Evolutionary conservation across 2,888 invertebrate species (phyloP).

Genomic region (Ochropleura plecta): DNA sequence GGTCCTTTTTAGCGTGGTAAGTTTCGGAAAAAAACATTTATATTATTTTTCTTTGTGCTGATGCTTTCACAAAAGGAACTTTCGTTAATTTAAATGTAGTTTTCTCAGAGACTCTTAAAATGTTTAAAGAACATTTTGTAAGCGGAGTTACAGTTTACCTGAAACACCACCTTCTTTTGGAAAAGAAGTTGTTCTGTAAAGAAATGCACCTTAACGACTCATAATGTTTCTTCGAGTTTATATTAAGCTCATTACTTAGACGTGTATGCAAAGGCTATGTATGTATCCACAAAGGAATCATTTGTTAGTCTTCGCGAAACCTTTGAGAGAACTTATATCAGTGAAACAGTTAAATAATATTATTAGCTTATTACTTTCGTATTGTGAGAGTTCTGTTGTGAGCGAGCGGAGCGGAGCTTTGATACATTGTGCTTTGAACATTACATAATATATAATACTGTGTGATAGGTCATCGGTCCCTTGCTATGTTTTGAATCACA

Average conservation of each 20-base stretch:
- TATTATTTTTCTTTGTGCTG: neutral
- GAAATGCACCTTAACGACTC: constrained; percentile 18
- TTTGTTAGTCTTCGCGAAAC: constrained; percentile 1
- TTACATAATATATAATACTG: neutral
- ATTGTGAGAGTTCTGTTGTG: neutral
- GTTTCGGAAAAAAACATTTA: neutral
- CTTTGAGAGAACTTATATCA: constrained; percentile 3
- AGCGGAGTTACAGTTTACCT: constrained; percentile 1
- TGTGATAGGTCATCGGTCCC: neutral
- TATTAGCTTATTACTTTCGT: constrained; percentile 23
- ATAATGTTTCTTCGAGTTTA: constrained; percentile 2
- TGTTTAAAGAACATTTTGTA: neutral
- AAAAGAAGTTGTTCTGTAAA: neutral
- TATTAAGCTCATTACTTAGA: constrained; percentile 20
- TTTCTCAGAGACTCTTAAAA: neutral
- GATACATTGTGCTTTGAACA: neutral
- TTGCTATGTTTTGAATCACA: neutral
- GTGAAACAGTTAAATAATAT: constrained; percentile 16
- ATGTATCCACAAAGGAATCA: constrained; percentile 10
- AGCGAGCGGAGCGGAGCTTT: no score
- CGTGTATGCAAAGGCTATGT: neutral
- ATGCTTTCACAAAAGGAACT: neutral
- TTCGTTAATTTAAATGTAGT: neutral
- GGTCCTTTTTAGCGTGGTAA: neutral
- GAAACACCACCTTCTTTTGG: neutral